Conservation (phyloP, 2,797 vertebrate species). For the Phaenicophaeus curvirostris region DNA sequence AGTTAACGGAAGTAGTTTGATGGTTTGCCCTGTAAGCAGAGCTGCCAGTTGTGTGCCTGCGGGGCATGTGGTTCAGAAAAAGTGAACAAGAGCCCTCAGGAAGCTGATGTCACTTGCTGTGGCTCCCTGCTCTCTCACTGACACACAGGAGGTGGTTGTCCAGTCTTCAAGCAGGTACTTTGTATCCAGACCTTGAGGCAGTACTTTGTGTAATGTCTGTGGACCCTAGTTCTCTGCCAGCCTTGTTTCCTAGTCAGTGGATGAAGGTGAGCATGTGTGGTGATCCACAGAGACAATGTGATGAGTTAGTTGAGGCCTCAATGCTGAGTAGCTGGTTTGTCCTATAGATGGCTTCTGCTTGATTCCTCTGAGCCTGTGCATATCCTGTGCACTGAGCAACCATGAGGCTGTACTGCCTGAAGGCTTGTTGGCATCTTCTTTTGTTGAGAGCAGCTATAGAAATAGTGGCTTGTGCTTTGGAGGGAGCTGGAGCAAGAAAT, state of each 20-base stretch:
- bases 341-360: not conserved
- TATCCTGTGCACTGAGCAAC: not conserved
- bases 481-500: not conserved
- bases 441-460: not conserved
- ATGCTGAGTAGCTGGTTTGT: not conserved
- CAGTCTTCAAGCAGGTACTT: not conserved
- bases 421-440: not conserved
- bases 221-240: not conserved
- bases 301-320: not conserved
- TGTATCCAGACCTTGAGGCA: not conserved
- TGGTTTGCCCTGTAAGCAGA: not conserved
- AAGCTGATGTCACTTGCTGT: not conserved
- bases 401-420: not conserved
- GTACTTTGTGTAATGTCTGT: accelerated
- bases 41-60: not conserved
- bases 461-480: not conserved
- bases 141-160: not conserved
- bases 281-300: not conserved
- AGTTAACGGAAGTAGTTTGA: not conserved
- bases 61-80: not conserved
- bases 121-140: not conserved
- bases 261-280: not conserved
- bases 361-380: not conserved
- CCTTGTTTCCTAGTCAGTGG: not conserved
- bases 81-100: not conserved